Base-by-base conservation (phyloP, 1,140 invertebrate genomes). In the Zaprionus inermis region DNA sequence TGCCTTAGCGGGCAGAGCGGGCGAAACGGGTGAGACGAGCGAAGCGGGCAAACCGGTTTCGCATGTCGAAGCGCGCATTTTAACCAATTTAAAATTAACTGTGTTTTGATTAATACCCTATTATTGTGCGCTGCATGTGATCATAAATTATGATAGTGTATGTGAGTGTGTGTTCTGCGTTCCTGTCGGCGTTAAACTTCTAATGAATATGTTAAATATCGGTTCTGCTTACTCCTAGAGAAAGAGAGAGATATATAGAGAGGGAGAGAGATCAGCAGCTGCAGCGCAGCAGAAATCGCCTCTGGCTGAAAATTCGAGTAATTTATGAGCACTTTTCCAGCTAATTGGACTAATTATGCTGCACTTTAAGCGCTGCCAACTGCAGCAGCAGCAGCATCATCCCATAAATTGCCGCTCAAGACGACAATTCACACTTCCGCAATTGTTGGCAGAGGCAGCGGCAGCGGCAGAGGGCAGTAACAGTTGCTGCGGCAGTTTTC, bases 281-380 rank as follows among this genome's bases (percentile, higher is more conserved):
- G 67, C 58, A 56, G 20, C 12, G 65, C 41, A 18, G n/a, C 18
- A n/a, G 22, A 28, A 46, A 52, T 52, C 18, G 56, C 57, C 72
- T 56, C 34, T 38, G 16, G 60, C 68, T 55, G 56, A 72, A 76
- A 76, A 77, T 88, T 79, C 78, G 63, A 78, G 79, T 78, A 83
- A 89, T 88, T 89, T 89, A 89, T 89, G 84, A 83, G 73, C 83
- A 80, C 59, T 72, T 88, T 66, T 61, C 77, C 70, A 77, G 56
- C 84, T 88, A 89, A 88, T 88, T 89, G 83, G 84, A 70, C 84
- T 89, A 88, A 88, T 88, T 88, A 83, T 79, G 79, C 46, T 64
- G 77, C 81, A 68, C 72, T 76, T 65, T 70, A 63, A 58, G 41
- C 51, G 68, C 55, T 56, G 58, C 51, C 59, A 73, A 52, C 72